Percentiles rank a stretch among this genome's conserved stretches.
These are phyloP conservation scores for Drosophila melanica DNA, from an alignment of 1,140 invertebrate genomes.

Conservation along the genomic window DNA sequence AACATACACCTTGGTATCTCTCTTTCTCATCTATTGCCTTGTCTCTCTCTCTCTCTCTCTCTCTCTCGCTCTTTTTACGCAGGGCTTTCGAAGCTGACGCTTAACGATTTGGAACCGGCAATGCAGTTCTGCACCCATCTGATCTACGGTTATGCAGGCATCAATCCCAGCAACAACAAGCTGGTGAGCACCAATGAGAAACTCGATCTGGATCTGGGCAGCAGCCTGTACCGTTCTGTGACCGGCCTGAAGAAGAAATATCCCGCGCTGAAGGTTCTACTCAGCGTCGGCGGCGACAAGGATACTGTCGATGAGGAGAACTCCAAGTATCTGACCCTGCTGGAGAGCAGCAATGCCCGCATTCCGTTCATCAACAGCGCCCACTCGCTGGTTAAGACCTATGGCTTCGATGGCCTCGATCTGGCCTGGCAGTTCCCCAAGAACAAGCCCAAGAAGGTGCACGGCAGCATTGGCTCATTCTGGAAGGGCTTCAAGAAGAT, in stretches of 20 bases:
- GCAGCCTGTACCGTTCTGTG: constrained; percentile 88
- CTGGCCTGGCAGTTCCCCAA: constrained; percentile 93
- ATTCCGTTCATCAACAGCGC: constrained; percentile 91
- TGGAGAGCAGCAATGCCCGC: constrained; percentile 89
- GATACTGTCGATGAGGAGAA: constrained; percentile 86
- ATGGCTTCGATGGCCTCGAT: constrained; percentile 94
- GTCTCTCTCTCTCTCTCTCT: neutral
- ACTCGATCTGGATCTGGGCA: constrained; percentile 88
- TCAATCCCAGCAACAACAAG: constrained; percentile 90
- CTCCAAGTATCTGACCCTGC: constrained; percentile 83
- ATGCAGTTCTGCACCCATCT: constrained; percentile 92
- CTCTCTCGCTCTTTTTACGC: constrained; percentile 41
- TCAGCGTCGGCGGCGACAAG: constrained; percentile 90
- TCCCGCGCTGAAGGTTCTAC: constrained; percentile 90
- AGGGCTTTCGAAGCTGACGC: constrained; percentile 91
- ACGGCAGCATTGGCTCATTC: constrained; percentile 87
- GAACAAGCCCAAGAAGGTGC: constrained; percentile 90
- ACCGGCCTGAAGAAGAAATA: constrained; percentile 89
- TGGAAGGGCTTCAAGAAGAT: constrained; percentile 91
- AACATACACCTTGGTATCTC: neutral
- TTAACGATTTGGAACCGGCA: constrained; percentile 89
- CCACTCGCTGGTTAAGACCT: constrained; percentile 88
- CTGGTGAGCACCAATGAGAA: constrained; percentile 88
- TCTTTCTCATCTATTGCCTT: neutral
- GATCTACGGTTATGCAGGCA: constrained; percentile 92